These are phyloP conservation scores for Himantopus leucocephalus DNA, from an alignment of 2,113 vertebrate genomes.

Conservation along the genomic window DNA sequence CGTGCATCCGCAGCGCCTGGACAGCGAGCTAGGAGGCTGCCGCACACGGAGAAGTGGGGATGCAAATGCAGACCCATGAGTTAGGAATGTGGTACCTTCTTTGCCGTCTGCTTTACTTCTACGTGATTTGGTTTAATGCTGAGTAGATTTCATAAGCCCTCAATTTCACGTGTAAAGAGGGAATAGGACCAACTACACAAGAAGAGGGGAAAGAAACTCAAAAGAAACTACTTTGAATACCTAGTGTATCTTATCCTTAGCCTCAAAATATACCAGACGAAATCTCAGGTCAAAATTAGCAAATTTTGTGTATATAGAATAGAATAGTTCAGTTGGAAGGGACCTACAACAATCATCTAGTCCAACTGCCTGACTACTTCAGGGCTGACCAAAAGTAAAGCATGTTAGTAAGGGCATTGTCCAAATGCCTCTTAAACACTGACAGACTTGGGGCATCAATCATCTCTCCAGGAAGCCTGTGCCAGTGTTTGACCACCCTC, in stretches of 20 bases:
- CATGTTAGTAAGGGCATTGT: too few species aligned
- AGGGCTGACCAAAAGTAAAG: too few species aligned
- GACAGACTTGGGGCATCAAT: too few species aligned
- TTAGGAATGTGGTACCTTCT: not conserved
- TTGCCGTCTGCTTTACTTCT: not conserved
- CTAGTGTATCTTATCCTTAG: not conserved
- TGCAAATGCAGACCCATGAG: not conserved
- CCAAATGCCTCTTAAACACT: too few species aligned
- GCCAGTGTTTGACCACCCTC: too few species aligned
- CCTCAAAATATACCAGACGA: not conserved
- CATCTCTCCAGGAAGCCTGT: too few species aligned
- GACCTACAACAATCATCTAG: not conserved
- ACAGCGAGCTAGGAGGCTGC: not conserved
- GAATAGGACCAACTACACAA: not conserved
- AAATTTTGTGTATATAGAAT: not conserved
- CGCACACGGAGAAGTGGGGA: not conserved
- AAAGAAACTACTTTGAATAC: not conserved
- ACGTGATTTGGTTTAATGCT: not conserved
- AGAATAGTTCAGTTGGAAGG: not conserved
- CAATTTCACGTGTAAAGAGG: not conserved
- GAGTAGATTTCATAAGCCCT: not conserved
- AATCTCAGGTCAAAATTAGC: not conserved
- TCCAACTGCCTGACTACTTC: too few species aligned
- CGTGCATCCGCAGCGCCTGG: not conserved
- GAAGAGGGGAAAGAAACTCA: not conserved